Percentiles rank a stretch among this genome's conserved stretches.
Conservation (phyloP, 1,140 invertebrate species). For the Drosophila santomea region DNA sequence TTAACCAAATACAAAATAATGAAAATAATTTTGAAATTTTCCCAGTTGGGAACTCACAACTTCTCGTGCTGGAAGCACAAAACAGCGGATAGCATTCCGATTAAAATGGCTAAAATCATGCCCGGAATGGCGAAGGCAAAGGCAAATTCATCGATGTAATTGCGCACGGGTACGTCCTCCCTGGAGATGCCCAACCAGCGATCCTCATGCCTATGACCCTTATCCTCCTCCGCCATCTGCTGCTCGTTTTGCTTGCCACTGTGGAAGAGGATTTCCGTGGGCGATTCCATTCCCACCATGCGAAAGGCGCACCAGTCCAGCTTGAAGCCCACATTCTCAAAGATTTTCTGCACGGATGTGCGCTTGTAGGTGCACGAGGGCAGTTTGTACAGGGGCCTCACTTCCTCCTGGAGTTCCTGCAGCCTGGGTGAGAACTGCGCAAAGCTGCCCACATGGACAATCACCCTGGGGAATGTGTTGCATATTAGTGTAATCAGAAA, state of each 20-base stretch:
- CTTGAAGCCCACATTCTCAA: slow-evolving; percentile 90
- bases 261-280: slow-evolving; percentile 78
- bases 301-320: slow-evolving; percentile 96
- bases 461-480: slow-evolving; percentile 86
- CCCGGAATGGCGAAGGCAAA: slow-evolving; percentile 90
- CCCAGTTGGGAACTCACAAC: slow-evolving; percentile 88
- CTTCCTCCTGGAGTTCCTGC: slow-evolving; percentile 91
- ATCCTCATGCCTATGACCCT: slow-evolving; percentile 44
- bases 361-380: slow-evolving; percentile 93
- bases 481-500: no score
- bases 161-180: slow-evolving; percentile 88
- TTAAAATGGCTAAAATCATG: slow-evolving; percentile 88
- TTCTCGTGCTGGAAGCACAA: slow-evolving; percentile 92
- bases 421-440: slow-evolving; percentile 90
- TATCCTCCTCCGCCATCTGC: slow-evolving; percentile 31
- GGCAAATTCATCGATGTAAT: slow-evolving; percentile 89
- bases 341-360: slow-evolving; percentile 93
- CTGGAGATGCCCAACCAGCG: slow-evolving; percentile 85
- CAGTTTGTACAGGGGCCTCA: slow-evolving; percentile 90
- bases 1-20: slow-evolving; percentile 18
- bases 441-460: slow-evolving; percentile 92
- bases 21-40: neutral
- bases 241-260: slow-evolving; percentile 51
- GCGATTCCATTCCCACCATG: slow-evolving; percentile 86
- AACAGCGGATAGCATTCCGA: slow-evolving; percentile 89